phyloP scores from a whole-genome alignment of 1,140 invertebrate species.

The Palaemon carinicauda region DNA sequence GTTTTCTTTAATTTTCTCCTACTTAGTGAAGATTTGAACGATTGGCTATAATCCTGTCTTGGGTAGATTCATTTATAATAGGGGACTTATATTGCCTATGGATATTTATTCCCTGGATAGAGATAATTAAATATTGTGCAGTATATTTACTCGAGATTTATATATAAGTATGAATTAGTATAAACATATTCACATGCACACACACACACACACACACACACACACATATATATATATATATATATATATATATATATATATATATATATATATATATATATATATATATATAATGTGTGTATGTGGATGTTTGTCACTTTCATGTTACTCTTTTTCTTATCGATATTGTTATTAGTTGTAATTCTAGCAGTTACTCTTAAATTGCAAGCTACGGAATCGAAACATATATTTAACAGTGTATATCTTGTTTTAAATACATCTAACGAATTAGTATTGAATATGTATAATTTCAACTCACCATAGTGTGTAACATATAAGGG shows the following conservation, averaged over 20 bases:
- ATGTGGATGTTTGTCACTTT: neutral
- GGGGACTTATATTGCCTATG: neutral
- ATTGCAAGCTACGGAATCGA: too few species aligned
- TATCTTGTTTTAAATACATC: too few species aligned
- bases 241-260: slow-evolving; percentile 19
- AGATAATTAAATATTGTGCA: too few species aligned
- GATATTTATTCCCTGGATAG: neutral
- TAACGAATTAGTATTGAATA: too few species aligned
- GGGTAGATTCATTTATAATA: neutral
- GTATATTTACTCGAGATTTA: too few species aligned
- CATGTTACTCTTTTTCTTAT: neutral
- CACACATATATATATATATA: slow-evolving; percentile 10
- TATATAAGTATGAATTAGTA: too few species aligned
- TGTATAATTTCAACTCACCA: too few species aligned
- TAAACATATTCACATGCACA: too few species aligned
- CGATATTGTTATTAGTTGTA: neutral
- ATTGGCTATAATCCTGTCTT: neutral
- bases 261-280: slow-evolving; percentile 6
- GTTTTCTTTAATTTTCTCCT: too few species aligned
- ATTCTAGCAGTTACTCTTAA: neutral
- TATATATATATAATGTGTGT: neutral
- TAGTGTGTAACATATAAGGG: too few species aligned
- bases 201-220: neutral
- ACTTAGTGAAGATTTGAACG: neutral
- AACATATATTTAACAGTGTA: too few species aligned